phyloP scores from a whole-genome alignment of 2,797 vertebrate species.

The Ciconia nigra region DNA sequence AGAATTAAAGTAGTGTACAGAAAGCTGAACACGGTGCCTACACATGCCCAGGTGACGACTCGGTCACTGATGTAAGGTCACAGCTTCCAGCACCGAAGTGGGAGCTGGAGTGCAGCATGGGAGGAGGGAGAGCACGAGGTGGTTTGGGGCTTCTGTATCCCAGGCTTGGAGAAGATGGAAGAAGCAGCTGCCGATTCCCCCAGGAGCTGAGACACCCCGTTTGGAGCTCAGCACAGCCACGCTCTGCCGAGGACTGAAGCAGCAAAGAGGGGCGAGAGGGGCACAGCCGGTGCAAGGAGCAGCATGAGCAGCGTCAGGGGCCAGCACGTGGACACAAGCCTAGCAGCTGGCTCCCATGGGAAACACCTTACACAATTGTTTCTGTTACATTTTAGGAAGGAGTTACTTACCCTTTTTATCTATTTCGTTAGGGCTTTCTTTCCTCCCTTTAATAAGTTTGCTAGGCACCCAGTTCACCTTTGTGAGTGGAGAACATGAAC shows the following conservation, averaged over 20 bases:
- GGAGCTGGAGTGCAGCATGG: background rate
- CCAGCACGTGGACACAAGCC: background rate
- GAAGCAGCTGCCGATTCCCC: background rate
- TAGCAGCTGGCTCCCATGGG: background rate
- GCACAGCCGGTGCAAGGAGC: background rate
- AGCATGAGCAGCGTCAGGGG: fast-evolving
- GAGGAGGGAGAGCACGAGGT: background rate
- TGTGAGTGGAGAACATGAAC: background rate
- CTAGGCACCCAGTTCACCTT: background rate
- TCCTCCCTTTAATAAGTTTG: background rate
- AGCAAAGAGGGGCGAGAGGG: background rate
- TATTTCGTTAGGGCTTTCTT: background rate
- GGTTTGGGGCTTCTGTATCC: background rate
- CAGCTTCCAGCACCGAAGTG: background rate
- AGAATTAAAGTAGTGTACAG: background rate
- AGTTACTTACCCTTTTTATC: background rate
- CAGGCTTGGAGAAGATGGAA: background rate
- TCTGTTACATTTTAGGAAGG: background rate
- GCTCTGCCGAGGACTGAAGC: background rate
- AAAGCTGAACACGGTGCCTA: background rate
- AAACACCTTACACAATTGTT: background rate
- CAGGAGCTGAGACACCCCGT: fast-evolving
- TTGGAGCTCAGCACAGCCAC: background rate
- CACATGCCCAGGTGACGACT: background rate
- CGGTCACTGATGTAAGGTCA: background rate